Evolutionary conservation across 2,113 vertebrate species (phyloP).

Genomic region (Actenoides lindsayi): DNA sequence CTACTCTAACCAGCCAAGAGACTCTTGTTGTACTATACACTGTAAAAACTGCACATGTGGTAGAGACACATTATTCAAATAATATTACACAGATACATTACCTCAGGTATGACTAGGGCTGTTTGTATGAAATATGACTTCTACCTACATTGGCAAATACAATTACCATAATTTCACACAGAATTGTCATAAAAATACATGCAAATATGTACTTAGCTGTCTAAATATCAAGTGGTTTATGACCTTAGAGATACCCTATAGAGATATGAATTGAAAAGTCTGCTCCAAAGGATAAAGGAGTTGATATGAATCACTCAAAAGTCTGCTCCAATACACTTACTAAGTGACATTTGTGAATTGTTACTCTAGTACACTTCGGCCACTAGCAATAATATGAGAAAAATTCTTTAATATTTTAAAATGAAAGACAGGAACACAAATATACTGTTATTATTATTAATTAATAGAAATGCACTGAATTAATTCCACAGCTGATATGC

Average conservation of each 20-base stretch:
- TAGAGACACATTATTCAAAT: not conserved
- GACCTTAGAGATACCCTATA: not conserved
- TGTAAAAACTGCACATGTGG: not conserved
- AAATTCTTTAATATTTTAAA: not conserved
- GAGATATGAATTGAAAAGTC: not conserved
- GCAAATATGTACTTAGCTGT: not conserved
- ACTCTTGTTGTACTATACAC: not conserved
- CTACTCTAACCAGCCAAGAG: not conserved
- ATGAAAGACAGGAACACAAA: not conserved
- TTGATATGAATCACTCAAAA: not conserved
- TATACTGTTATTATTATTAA: not conserved
- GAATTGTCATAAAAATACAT: not conserved
- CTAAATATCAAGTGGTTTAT: slow-evolving; percentile 5
- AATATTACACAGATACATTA: not conserved
- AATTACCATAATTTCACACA: not conserved
- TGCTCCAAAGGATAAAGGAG: not conserved
- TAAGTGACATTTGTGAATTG: not conserved
- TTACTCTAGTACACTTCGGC: not conserved
- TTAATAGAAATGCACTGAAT: not conserved
- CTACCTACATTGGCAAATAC: not conserved
- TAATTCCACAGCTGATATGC: not conserved
- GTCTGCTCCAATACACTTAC: not conserved
- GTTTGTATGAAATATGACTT: not conserved
- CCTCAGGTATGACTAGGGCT: not conserved
- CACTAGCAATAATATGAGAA: not conserved